Conservation (phyloP, 2,888 invertebrate species). For the Epsilonema sp. region DNA sequence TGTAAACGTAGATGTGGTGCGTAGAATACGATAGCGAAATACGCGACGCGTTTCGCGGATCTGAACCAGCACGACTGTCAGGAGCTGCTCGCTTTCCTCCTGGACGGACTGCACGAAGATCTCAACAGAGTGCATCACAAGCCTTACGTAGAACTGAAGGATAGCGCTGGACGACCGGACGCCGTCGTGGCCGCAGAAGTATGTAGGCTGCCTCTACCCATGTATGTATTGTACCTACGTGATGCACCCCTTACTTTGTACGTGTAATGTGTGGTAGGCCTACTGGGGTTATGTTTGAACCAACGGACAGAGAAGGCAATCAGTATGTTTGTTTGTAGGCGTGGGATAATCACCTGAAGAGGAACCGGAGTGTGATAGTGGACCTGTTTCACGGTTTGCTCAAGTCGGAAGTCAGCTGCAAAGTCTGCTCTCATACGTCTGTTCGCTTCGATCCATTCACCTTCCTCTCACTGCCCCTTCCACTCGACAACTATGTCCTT, state of each 20-base stretch:
- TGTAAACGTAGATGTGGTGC: too few relatives aligned
- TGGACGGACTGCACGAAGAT: conserved; percentile 78
- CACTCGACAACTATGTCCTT: conserved; percentile 63
- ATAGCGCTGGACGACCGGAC: conserved; percentile 56
- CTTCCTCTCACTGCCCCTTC: conserved; percentile 64
- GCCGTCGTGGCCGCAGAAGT: conserved; percentile 41
- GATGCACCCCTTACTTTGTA: too few relatives aligned
- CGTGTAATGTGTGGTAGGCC: neutral
- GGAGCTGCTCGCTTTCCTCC: conserved; percentile 69
- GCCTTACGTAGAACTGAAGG: conserved; percentile 50
- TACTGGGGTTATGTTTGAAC: too few relatives aligned
- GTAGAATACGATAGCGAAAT: conserved; percentile 64
- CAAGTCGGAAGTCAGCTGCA: conserved; percentile 64
- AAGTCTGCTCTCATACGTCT: conserved; percentile 58
- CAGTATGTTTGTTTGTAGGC: too few relatives aligned
- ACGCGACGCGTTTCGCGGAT: conserved; percentile 63
- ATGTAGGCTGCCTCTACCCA: conserved; percentile 7
- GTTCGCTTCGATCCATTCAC: conserved; percentile 80
- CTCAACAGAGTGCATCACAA: conserved; percentile 55
- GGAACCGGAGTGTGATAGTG: conserved; percentile 67
- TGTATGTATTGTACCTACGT: neutral
- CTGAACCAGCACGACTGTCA: conserved; percentile 84
- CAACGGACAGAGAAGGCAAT: too few relatives aligned
- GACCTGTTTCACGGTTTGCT: conserved; percentile 78
- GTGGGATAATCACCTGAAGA: conserved; percentile 58